Evolutionary conservation across 2,888 invertebrate genomes (phyloP), one percentile per base, ranked within the genome.

Genomic region (Xestoiulus laeticollis): DNA sequence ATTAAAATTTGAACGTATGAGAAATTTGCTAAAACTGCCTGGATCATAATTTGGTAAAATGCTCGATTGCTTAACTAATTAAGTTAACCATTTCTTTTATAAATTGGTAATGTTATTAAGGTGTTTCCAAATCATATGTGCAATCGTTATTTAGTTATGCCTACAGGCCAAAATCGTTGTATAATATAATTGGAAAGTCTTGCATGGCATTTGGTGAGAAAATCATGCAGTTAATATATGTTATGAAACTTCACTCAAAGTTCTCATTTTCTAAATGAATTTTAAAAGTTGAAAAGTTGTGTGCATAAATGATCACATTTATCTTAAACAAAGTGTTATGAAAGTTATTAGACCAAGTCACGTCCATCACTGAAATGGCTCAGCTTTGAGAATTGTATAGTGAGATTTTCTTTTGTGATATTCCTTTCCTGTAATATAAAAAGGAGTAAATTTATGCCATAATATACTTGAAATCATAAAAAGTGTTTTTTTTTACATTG

Each of bases 391-490:
- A 59, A 59, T 59, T 5, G n/a, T 8, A n/a, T n/a, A 59, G 8
- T 59, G 59, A 59, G 59, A 59, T 59, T 59, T 59, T n/a, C 19
- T n/a, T 19, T 19, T n/a, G 59, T 59, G n/a, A 59, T 59, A 16
- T 59, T 59, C n/a, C 19, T 59, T 59, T 22, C 59, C 59, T 59
- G 59, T 22, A 59, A 59, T 59, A 59, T 59, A 59, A 59, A 48
- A 59, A 59, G 59, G 59, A 59, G n/a, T 4, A 59, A 59, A 59
- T 59, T 59, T 59, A 59, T 59, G 59, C 19, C 59, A 19, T 59
- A 59, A n/a, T n/a, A 59, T 59, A n/a, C n/a, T 48, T 48, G 22
- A 59, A 59, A 59, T 59, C 59, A 59, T 59, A 59, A 59, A 59
- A 59, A 59, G 59, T 59, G 59, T 59, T 59, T 59, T 59, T 59